Conservation (phyloP, 2,797 vertebrate genomes). For the Arnoldichthys spilopterus region DNA sequence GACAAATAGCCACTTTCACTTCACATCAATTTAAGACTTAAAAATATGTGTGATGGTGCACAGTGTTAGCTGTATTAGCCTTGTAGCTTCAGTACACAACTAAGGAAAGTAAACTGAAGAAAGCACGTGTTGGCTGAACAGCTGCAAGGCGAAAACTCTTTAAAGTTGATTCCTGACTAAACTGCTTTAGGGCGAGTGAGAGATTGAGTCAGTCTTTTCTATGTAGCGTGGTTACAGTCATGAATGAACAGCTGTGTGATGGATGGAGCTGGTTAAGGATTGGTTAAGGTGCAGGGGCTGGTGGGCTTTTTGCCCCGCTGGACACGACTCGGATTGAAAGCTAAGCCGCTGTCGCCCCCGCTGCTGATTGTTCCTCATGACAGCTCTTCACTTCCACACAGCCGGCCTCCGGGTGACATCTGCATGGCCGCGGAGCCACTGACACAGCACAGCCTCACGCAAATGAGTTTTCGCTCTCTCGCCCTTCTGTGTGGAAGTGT, state of each 20-base stretch:
- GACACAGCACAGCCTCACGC: constrained; percentile 29
- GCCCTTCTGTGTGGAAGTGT: constrained; percentile 19
- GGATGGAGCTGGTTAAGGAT: constrained; percentile 15
- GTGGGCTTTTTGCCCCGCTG: neutral
- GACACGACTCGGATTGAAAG: constrained; percentile 40
- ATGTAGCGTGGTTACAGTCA: neutral
- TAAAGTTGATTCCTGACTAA: too few relatives aligned
- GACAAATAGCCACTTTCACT: too few relatives aligned
- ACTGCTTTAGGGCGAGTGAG: neutral
- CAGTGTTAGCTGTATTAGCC: too few relatives aligned
- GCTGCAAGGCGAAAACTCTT: too few relatives aligned
- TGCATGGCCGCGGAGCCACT: constrained; percentile 24
- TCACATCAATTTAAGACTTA: too few relatives aligned
- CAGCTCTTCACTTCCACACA: constrained; percentile 44
- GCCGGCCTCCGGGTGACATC: constrained; percentile 39
- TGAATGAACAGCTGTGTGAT: constrained; percentile 14
- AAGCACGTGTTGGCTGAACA: too few relatives aligned
- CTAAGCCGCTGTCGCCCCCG: constrained; percentile 16
- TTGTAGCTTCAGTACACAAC: too few relatives aligned
- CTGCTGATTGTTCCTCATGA: constrained; percentile 43
- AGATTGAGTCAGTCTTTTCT: neutral
- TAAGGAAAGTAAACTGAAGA: too few relatives aligned
- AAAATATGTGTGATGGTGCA: too few relatives aligned
- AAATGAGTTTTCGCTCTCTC: constrained; percentile 57
- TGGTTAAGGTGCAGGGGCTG: constrained; percentile 11